Conservation (phyloP, 2,888 invertebrate genomes). For the Acrobasis suavella region DNA sequence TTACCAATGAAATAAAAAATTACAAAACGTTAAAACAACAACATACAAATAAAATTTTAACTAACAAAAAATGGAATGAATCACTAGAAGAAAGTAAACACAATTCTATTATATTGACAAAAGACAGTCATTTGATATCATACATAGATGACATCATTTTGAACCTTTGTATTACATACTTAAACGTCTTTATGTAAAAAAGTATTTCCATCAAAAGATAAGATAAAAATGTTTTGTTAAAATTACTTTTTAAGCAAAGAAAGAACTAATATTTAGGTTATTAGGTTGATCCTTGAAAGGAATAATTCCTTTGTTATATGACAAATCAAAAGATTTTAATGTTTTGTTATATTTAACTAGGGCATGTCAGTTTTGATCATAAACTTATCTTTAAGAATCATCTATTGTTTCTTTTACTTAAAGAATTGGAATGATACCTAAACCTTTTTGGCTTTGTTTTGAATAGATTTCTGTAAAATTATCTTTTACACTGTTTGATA, state of each 20-base stretch:
- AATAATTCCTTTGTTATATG: conserved; percentile 4
- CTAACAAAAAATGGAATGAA: no score
- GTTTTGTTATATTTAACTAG: not conserved
- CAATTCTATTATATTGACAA: no score
- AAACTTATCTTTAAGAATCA: not conserved
- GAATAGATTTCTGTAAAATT: no score
- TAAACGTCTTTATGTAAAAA: not conserved
- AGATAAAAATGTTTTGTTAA: conserved; percentile 12
- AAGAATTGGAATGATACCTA: not conserved
- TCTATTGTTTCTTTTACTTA: not conserved
- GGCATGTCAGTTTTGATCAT: not conserved
- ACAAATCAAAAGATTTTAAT: not conserved
- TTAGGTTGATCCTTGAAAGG: not conserved
- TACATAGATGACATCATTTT: not conserved
- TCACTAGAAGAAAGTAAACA: no score
- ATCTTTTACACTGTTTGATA: no score
- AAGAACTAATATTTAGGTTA: conserved; percentile 13
- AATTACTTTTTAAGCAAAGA: conserved; percentile 3
- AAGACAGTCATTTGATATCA: not conserved
- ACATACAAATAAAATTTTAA: no score
- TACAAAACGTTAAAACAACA: no score
- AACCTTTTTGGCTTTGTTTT: not conserved
- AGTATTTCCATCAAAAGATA: conserved; percentile 1
- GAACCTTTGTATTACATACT: not conserved
- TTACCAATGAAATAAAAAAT: no score